Conservation (phyloP, 2,113 vertebrate species). For the Dasyurus viverrinus region DNA sequence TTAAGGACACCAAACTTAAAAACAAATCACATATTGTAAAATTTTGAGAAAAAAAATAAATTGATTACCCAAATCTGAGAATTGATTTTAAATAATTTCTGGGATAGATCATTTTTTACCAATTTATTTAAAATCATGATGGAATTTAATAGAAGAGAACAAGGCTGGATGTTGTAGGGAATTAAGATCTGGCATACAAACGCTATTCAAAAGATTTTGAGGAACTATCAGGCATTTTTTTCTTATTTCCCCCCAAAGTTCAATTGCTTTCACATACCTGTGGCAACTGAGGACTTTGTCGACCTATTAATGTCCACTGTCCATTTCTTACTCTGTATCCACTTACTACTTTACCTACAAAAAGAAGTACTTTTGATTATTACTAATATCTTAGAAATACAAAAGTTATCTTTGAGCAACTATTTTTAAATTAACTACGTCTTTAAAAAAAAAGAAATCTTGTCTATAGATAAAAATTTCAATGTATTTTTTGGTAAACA, state of each 20-base stretch:
- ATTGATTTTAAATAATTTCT: neutral
- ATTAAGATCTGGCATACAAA: neutral
- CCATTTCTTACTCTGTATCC: constrained; percentile 95
- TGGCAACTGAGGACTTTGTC: constrained; percentile 96
- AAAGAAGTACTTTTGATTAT: constrained; percentile 46
- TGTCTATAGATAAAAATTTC: neutral
- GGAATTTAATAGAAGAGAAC: neutral
- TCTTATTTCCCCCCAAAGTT: constrained; percentile 19
- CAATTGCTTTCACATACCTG: constrained; percentile 86
- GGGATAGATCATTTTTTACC: neutral
- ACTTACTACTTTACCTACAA: constrained; percentile 95
- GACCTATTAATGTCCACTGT: constrained; percentile 94
- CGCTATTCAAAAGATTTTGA: neutral
- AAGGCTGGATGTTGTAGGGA: neutral
- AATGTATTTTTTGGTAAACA: neutral
- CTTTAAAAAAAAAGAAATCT: neutral
- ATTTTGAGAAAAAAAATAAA: neutral
- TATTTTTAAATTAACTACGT: constrained; percentile 49
- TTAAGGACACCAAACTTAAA: neutral
- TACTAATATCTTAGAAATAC: neutral
- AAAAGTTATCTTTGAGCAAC: neutral
- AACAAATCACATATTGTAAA: neutral
- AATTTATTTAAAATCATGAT: neutral
- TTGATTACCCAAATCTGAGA: neutral
- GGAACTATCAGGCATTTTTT: neutral